These are phyloP conservation scores for Stenchaetothrips biformis DNA, from an alignment of 2,888 invertebrate species.

Conservation along the genomic window DNA sequence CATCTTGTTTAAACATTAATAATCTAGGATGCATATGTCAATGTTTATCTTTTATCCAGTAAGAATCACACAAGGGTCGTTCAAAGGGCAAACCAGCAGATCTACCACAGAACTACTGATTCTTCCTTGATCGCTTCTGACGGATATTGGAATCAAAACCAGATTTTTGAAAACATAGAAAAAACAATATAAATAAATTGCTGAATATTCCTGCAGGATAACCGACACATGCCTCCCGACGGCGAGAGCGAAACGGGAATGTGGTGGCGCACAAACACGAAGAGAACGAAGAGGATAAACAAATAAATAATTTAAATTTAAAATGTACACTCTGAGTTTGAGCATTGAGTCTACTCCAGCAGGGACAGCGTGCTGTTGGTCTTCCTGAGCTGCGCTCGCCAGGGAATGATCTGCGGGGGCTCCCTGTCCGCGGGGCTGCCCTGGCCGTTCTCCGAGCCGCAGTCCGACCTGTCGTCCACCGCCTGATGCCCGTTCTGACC, in stretches of 20 bases:
- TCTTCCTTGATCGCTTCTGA: background rate
- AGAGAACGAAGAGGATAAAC: background rate
- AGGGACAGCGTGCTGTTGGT: constrained; percentile 85
- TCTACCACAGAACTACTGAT: background rate
- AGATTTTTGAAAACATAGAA: background rate
- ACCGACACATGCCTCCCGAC: background rate
- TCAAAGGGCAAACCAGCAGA: background rate
- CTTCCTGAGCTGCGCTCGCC: constrained; percentile 83
- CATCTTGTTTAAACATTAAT: background rate
- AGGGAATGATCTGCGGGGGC: constrained; percentile 71
- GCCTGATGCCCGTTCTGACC: constrained; percentile 32
- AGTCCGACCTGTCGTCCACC: constrained; percentile 36
- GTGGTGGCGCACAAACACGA: background rate
- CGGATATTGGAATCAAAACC: background rate
- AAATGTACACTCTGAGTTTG: background rate
- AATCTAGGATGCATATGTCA: background rate
- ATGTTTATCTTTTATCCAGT: background rate
- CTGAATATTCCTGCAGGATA: no score
- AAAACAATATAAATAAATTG: background rate
- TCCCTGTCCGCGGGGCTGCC: constrained; percentile 51
- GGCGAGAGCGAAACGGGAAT: background rate
- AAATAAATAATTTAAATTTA: background rate
- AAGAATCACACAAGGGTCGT: background rate
- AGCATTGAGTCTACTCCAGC: constrained; percentile 53
- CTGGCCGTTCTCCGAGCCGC: constrained; percentile 10